Evolutionary conservation across 2,888 invertebrate species (phyloP).

Genomic region (Phortica okadai): DNA sequence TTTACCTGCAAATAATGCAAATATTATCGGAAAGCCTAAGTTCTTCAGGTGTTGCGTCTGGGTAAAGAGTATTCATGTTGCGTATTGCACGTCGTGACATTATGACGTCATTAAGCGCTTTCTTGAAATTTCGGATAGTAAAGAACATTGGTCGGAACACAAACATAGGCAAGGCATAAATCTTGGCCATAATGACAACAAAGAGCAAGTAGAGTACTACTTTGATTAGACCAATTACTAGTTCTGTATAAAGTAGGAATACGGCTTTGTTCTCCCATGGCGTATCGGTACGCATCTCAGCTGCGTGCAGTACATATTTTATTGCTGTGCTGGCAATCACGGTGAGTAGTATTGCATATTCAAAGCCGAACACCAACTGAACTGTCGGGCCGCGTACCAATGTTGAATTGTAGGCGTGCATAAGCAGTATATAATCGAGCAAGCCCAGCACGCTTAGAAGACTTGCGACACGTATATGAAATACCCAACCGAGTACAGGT

Average conservation of each 20-base stretch:
- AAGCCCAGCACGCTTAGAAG: conserved; percentile 88
- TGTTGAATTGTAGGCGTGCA: conserved; percentile 95
- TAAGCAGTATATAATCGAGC: conserved; percentile 92
- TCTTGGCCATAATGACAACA: conserved; percentile 96
- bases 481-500: conserved; percentile 96
- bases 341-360: conserved; percentile 97
- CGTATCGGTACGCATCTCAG: conserved; percentile 88
- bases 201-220: conserved; percentile 93
- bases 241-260: conserved; percentile 95
- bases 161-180: conserved; percentile 98
- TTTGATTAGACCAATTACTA: conserved; percentile 92
- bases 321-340: conserved; percentile 94
- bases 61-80: conserved; percentile 98
- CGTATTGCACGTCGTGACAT: conserved; percentile 96
- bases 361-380: conserved; percentile 99
- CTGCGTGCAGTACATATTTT: conserved; percentile 91
- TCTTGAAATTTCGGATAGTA: conserved; percentile 98
- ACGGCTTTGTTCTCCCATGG: conserved; percentile 99
- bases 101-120: conserved; percentile 97
- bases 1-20: conserved; percentile 95
- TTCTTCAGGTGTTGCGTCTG: conserved; percentile 96
- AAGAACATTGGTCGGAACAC: conserved; percentile 99
- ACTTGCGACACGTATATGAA: conserved; percentile 93
- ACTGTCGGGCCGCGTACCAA: conserved; percentile 96
- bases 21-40: conserved; percentile 95